A percentile compares a stretch with the other conserved stretches of the same genome.
Evolutionary conservation across 2,797 vertebrate genomes (phyloP).

Genomic region (Gastrophryne carolinensis): DNA sequence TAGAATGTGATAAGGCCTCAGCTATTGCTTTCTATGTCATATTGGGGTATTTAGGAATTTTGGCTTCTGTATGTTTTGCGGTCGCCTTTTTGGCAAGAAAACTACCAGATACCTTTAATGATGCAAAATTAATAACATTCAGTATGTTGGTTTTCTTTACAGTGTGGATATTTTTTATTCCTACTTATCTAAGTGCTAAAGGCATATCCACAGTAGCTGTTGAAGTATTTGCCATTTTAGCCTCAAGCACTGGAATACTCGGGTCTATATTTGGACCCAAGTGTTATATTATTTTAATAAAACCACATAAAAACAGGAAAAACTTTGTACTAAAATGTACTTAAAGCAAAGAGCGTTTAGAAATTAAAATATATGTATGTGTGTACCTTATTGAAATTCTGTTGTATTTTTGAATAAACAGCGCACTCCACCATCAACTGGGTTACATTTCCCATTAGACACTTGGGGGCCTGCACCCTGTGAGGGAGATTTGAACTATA

Average conservation of each 20-base stretch:
- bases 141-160: slow-evolving; percentile 43
- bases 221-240: slow-evolving; percentile 43
- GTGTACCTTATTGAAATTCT: too few relatives aligned
- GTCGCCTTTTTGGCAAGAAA: slow-evolving; percentile 41
- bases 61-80: slow-evolving; percentile 38
- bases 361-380: too few relatives aligned
- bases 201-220: slow-evolving; percentile 29
- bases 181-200: slow-evolving; percentile 30
- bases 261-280: slow-evolving; percentile 39
- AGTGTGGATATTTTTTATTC: slow-evolving; percentile 45
- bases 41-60: slow-evolving; percentile 33
- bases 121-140: slow-evolving; percentile 45
- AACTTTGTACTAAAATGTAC: slow-evolving; percentile 12
- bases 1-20: slow-evolving; percentile 33
- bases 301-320: slow-evolving; percentile 42
- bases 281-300: slow-evolving; percentile 46
- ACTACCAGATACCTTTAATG: slow-evolving; percentile 40
- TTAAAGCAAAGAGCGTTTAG: too few relatives aligned
- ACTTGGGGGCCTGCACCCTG: too few relatives aligned
- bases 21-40: slow-evolving; percentile 34
- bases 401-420: too few relatives aligned
- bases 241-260: slow-evolving; percentile 36
- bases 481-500: too few relatives aligned
- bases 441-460: too few relatives aligned
- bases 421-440: too few relatives aligned